Evolutionary conservation across 2,888 invertebrate genomes (phyloP).

Genomic region (Meandrusa payeni): DNA sequence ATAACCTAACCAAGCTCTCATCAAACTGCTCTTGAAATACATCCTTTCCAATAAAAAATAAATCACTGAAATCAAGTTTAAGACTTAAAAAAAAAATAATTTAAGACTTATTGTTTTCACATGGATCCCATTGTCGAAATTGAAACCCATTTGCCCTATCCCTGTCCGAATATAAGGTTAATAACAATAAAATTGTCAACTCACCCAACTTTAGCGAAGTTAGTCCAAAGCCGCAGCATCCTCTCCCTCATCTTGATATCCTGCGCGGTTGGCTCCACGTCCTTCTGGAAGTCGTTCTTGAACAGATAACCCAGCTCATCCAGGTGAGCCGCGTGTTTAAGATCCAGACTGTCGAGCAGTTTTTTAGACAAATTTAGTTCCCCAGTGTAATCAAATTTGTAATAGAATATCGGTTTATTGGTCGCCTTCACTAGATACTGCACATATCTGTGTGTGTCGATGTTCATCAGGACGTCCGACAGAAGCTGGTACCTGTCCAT

Average conservation of each 20-base stretch:
- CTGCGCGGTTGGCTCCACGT: slow-evolving; percentile 50
- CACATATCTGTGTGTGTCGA: slow-evolving; percentile 57
- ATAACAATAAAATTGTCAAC: slow-evolving; percentile 32
- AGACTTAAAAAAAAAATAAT: too few species aligned
- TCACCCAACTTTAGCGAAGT: slow-evolving; percentile 74
- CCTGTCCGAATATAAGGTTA: too few species aligned
- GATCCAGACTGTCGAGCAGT: slow-evolving; percentile 33
- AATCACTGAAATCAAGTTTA: too few species aligned
- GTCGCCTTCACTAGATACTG: slow-evolving; percentile 55
- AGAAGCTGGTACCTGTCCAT: slow-evolving; percentile 52
- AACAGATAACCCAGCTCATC: slow-evolving; percentile 69
- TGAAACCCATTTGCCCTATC: too few species aligned
- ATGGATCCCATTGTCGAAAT: too few species aligned
- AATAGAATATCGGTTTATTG: slow-evolving; percentile 61
- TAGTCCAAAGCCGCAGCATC: slow-evolving; percentile 68
- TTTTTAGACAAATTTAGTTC: slow-evolving; percentile 52
- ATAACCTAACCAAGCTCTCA: too few species aligned
- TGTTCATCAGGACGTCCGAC: slow-evolving; percentile 53
- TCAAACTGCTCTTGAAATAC: too few species aligned
- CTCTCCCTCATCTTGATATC: slow-evolving; percentile 66
- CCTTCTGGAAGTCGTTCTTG: slow-evolving; percentile 52
- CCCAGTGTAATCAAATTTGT: slow-evolving; percentile 67
- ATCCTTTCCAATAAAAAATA: too few species aligned
- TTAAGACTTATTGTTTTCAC: too few species aligned
- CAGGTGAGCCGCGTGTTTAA: slow-evolving; percentile 52